Evolutionary conservation across 2,113 vertebrate genomes (phyloP), one percentile per base, ranked within the genome.

Genomic region (Dunckerocampus dactyliophorus): DNA sequence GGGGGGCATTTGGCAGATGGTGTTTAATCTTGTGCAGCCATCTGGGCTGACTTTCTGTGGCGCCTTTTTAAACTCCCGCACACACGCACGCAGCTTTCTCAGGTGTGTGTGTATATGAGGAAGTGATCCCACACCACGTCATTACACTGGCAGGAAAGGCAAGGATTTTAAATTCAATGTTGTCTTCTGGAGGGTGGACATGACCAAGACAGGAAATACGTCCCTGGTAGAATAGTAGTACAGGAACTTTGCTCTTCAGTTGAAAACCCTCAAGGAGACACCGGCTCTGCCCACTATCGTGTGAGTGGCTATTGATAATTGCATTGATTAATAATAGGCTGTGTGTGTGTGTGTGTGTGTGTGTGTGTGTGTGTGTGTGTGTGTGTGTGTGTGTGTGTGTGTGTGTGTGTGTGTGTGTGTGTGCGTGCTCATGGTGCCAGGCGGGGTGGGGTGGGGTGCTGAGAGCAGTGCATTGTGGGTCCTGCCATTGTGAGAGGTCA

Each of bases 401-500:
- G 46, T 43, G 13, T 42, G 39, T 14, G 9, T 42, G 39, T 14
- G 9, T 42, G 39, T 13, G 39, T 42, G 39, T 42, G 39, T 42
- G 39, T 42, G 39, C 12, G 39, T 42, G 39, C 3, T 11, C 46
- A 8, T 19, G 17, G 52, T 19, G 28, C 17, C 28, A 34, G 28
- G 17, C 31, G 10, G 17, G 48, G 19, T 22, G 8, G 39, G 53
- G 34, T 8, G n/a, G 34, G 19, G 37, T 13, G 54, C 54, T 21
- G 34, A 8, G 19, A 56, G 37, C 54, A 21, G 54, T 56, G 54
- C 54, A 42, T 56, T 56, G 54, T 56, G 54, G 37, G 54, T 8
- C 34, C 39, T 21, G 19, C 54, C 54, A 56, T 56, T 56, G 54
- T 21, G 54, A 56, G 54, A 56, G 34, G 54, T 56, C 54, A 42